Percentiles rank a stretch among this genome's conserved stretches.
Evolutionary conservation across 1,140 invertebrate species (phyloP).

Genomic region (Papilio glaucus): DNA sequence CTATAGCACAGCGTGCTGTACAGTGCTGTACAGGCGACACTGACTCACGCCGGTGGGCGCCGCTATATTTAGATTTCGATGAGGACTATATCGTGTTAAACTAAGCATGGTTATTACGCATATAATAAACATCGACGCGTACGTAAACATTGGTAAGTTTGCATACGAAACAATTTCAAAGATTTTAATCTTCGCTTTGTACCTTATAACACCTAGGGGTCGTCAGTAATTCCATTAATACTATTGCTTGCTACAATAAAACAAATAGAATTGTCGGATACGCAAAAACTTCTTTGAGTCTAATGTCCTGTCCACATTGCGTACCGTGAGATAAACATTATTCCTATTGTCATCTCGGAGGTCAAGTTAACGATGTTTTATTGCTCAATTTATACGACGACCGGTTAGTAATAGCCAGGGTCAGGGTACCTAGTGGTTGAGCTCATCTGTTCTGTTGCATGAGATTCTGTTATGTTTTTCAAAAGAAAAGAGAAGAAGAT

Average conservation of each 20-base stretch:
- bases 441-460: neutral
- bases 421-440: slow-evolving; percentile 12
- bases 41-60: slow-evolving; percentile 16
- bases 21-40: neutral
- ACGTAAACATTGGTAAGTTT: neutral
- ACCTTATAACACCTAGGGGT: no score
- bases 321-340: neutral
- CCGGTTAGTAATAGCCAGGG: neutral
- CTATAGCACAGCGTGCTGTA: neutral
- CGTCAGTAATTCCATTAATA: no score
- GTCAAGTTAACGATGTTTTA: slow-evolving; percentile 20
- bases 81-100: slow-evolving; percentile 13
- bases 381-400: slow-evolving; percentile 16
- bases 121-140: neutral
- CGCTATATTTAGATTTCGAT: slow-evolving; percentile 17
- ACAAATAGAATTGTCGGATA: neutral
- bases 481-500: no score
- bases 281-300: neutral
- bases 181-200: no score
- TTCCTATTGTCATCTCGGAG: slow-evolving; percentile 4
- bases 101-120: slow-evolving; percentile 2
- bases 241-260: no score
- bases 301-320: neutral
- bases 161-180: neutral
- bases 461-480: neutral